Base-by-base conservation (phyloP, 2,888 invertebrate genomes). In the Drosophila neonasuta region DNA sequence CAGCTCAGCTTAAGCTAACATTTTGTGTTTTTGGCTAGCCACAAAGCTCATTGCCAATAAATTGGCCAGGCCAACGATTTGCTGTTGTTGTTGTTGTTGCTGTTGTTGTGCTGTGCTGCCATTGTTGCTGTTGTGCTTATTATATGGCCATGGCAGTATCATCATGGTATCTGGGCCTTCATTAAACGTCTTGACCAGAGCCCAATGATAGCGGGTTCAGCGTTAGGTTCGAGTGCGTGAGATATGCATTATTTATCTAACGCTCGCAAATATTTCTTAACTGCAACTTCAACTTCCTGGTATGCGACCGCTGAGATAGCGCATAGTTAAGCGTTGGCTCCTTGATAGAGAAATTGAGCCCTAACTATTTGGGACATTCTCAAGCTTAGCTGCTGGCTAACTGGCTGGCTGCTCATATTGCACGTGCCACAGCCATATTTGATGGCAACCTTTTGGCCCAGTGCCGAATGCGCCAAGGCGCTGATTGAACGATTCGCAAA, bases 211-310 rank as follows among this genome's bases (percentile, higher is more conserved):
- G 48, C 64, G 50, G 46, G 77, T 77, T 74, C 74, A 66, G 60
- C 48, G 54, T 44, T 62, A 67, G 57, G 70, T 72, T 73, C 69
- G 69, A 80, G 89, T 89, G 89, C 89, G 89, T 89, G 89, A 89
- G 89, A 88, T 89, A 88, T 89, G 89, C 89, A 89, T 89, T 89
- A 89, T 89, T 89, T 89, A 89, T 89, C 89, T 89, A 82, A 69
- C 65, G 56, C 34, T 30, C 34, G 2, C 44, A 17, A 44, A 48
- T 71, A 73, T 79, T 60, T 29, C 15, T 24, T 24, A 24, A 6
- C 24, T 1, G 4, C 24, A 5, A 24, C 81, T 81, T 88, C 24
- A 24, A 24, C 81, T 81, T 88, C 80, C 87, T 87, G 87, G 80
- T 83, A 44, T 55, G 54, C 54, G 32, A 34, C n/a, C n/a, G 32